phyloP scores from a whole-genome alignment of 2,888 invertebrate species.

The Pristionchus japonicus region DNA sequence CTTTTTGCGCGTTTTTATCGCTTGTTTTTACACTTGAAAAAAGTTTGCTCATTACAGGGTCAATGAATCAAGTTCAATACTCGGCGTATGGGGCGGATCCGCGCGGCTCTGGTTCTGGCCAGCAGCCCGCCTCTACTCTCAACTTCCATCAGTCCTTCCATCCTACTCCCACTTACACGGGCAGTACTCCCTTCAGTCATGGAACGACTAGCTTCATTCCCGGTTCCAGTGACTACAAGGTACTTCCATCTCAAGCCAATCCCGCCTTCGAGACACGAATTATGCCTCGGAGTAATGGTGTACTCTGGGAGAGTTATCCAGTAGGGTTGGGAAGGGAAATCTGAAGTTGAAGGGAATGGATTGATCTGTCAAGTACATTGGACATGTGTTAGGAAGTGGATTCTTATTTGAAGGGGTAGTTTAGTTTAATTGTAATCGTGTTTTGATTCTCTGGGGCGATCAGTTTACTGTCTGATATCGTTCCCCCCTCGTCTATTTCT shows the following conservation, averaged over 20 bases:
- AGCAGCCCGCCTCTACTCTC: conserved; percentile 53
- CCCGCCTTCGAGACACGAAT: not conserved
- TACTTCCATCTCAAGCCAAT: not conserved
- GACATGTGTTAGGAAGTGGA: not conserved
- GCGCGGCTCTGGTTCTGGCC: conserved; percentile 51
- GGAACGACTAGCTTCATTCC: conserved; percentile 58
- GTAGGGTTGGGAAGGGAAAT: not conserved
- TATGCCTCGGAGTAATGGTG: not conserved
- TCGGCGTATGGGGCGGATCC: conserved; percentile 58
- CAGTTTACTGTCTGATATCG: conserved; percentile 39
- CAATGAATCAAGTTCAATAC: conserved; percentile 62
- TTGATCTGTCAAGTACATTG: conserved; percentile 8
- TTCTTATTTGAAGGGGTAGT: not conserved
- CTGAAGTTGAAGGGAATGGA: conserved; percentile 16
- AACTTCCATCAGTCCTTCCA: conserved; percentile 59
- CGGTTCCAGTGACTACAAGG: conserved; percentile 47
- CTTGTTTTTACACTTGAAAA: not conserved
- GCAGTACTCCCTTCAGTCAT: conserved; percentile 55
- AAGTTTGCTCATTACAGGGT: not conserved
- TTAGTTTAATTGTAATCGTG: not conserved
- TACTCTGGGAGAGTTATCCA: not conserved
- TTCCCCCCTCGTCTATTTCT: conserved; percentile 8
- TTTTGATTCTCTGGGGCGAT: conserved; percentile 15
- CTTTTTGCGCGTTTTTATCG: not conserved
- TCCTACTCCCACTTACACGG: conserved; percentile 57